phyloP scores from a whole-genome alignment of 2,888 invertebrate species.

The Tachina lurida region DNA sequence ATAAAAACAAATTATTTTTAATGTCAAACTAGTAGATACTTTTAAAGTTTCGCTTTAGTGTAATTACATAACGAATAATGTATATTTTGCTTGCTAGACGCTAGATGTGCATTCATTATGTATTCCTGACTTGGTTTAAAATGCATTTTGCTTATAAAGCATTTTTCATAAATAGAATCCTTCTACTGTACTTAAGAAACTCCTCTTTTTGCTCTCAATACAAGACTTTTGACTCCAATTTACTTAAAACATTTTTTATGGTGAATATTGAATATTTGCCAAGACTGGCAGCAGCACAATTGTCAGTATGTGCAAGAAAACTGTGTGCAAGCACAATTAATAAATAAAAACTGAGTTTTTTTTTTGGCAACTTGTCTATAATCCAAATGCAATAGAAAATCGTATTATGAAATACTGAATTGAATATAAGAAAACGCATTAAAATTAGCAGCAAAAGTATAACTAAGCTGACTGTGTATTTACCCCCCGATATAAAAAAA shows the following conservation, averaged over 20 bases:
- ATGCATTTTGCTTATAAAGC: constrained; percentile 7
- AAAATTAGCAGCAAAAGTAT: constrained; percentile 40
- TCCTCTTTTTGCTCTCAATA: background rate
- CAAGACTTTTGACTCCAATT: constrained; percentile 50
- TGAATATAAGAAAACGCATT: constrained; percentile 8
- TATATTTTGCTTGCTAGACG: background rate
- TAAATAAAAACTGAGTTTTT: constrained; percentile 41
- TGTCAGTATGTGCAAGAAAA: constrained; percentile 13
- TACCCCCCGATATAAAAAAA: constrained; percentile 40
- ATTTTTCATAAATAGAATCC: constrained; percentile 20
- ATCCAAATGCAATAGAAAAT: constrained; percentile 46
- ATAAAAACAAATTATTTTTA: no score
- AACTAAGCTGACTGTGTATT: constrained; percentile 35
- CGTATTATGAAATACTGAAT: constrained; percentile 30
- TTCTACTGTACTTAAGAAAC: background rate
- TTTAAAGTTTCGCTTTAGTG: no score
- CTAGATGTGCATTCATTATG: background rate
- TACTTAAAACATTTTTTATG: constrained; percentile 35
- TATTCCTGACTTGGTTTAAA: constrained; percentile 3
- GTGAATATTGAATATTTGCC: constrained; percentile 45
- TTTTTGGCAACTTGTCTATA: constrained; percentile 54
- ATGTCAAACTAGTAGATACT: no score
- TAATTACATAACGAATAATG: background rate
- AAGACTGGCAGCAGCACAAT: constrained; percentile 19
- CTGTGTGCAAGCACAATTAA: constrained; percentile 40